Percentiles rank a stretch among this genome's conserved stretches.
Conservation (phyloP, 1,140 invertebrate genomes). For the Apis mellifera region DNA sequence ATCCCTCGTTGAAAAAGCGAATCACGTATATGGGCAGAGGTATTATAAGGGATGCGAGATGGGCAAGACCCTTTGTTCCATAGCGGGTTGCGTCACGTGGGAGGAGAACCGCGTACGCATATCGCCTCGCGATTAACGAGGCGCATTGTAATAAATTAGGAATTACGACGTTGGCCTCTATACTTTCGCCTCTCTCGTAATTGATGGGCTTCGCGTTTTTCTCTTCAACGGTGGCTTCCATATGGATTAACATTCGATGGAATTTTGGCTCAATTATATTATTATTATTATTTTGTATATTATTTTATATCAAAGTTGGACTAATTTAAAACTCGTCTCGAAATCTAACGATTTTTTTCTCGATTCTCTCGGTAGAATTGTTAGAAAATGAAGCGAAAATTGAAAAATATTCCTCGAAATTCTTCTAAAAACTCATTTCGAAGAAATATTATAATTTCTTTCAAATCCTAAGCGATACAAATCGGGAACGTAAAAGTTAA, state of each 20-base stretch:
- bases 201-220: conserved; percentile 4
- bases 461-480: no score
- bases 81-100: conserved; percentile 13
- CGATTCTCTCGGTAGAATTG: no score
- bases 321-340: no score
- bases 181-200: background rate
- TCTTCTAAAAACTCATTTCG: no score
- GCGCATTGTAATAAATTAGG: conserved; percentile 40
- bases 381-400: no score
- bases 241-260: background rate
- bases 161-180: conserved; percentile 27
- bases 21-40: conserved; percentile 49
- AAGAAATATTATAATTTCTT: no score
- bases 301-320: no score
- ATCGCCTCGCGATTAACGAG: conserved; percentile 51
- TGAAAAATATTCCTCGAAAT: no score
- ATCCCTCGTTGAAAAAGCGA: conserved; percentile 29
- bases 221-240: background rate
- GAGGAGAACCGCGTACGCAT: conserved; percentile 42
- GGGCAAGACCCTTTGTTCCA: conserved; percentile 47
- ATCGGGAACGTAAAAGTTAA: no score
- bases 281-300: no score
- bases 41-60: conserved; percentile 12
- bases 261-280: no score
- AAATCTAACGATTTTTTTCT: no score